Conservation (phyloP, 1,140 invertebrate species). For the Cydia amplana region DNA sequence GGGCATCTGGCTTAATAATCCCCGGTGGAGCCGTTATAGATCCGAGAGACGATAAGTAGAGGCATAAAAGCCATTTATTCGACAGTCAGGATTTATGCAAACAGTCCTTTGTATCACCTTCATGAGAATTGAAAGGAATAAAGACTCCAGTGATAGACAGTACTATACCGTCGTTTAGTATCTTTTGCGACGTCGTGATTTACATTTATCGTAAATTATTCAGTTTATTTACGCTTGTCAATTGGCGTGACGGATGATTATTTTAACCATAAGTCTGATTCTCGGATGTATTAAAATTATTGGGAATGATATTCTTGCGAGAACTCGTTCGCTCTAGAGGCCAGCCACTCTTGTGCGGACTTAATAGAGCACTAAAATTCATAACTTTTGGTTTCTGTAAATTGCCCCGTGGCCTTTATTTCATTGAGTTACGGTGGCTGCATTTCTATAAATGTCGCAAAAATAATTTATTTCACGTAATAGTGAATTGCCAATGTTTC, state of each 20-base stretch:
- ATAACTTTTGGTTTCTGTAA: neutral
- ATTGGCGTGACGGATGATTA: neutral
- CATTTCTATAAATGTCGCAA: neutral
- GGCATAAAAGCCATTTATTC: slow-evolving; percentile 45
- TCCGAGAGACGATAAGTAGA: slow-evolving; percentile 36
- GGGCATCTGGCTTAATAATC: slow-evolving; percentile 49
- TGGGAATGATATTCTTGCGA: neutral
- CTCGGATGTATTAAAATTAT: neutral
- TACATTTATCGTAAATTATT: neutral
- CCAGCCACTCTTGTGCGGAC: too few species aligned
- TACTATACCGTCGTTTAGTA: neutral
- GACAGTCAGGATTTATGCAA: slow-evolving; percentile 38
- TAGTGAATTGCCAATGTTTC: slow-evolving; percentile 16
- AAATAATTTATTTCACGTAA: slow-evolving; percentile 19
- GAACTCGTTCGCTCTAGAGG: too few species aligned
- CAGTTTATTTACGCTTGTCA: neutral
- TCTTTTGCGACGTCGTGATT: neutral
- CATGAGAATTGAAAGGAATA: slow-evolving; percentile 30
- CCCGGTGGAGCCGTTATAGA: slow-evolving; percentile 44
- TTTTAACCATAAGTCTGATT: too few species aligned
- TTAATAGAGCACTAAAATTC: neutral
- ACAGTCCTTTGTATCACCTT: slow-evolving; percentile 38
- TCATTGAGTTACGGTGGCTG: neutral
- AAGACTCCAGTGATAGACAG: slow-evolving; percentile 18
- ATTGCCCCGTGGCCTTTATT: neutral